Base-by-base conservation (phyloP, 1,140 invertebrate species). In the Thaumetopoea pityocampa region DNA sequence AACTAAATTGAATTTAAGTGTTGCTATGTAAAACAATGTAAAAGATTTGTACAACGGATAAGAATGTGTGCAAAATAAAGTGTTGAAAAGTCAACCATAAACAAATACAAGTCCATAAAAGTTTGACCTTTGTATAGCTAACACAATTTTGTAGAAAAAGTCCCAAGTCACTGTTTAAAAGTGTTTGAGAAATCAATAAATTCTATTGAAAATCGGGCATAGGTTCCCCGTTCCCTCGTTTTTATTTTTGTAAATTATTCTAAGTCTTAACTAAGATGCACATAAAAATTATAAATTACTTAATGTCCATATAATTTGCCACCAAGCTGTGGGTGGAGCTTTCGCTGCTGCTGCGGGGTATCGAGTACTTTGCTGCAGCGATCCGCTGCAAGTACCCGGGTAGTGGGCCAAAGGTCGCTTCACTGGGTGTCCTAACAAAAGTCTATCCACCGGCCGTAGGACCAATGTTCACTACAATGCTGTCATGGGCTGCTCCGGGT, bases 171-270 rank as follows among this genome's bases (percentile, higher is more conserved):
- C 11, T 12, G 11, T 27, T 27, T 27, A 12, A 2, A 12, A 12
- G 24, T 27, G 10, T 27, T 27, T 27, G 5, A 12, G n/a, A 27
- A 27, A 5, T 2, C 11, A 1, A 11, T 8, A 2, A 2, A 27
- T 5, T 5, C 10, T 27, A 12, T 9, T 6, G 6, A 5, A 27
- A 27, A 27, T 27, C 24, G 24, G 24, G 24, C 24, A 27, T 27
- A 27, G 24, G 24, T 27, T 27, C 24, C 24, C 24, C 24, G 24
- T 27, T 27, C 24, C 24, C 4, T 3, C 24, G 24, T 27, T 27
- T 27, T 27, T n/a, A n/a, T n/a, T n/a, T 27, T 27, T 2, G 0
- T 2, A 27, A 27, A 27, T 12, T 27, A 27, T 27, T 27, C 24
- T 26, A 27, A 27, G 24, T 27, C 24, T 8, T 27, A 5, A 27